Percentiles rank a stretch among this genome's conserved stretches.
Evolutionary conservation across 2,113 vertebrate species (phyloP).

Genomic region (Equus quagga): DNA sequence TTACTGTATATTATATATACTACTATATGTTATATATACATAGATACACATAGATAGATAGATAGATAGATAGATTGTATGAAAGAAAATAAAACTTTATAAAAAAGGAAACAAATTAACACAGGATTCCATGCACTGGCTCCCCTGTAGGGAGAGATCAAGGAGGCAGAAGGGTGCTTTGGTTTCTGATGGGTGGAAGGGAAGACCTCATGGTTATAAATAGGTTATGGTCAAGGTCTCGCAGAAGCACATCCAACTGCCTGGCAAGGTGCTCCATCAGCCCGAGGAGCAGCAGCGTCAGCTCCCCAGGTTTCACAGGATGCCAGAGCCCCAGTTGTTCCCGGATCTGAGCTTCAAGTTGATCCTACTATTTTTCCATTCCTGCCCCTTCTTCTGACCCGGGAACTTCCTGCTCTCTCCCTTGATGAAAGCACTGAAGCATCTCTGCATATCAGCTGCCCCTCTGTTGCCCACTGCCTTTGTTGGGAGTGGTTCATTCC

Average conservation of each 20-base stretch:
- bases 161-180: background rate
- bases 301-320: background rate
- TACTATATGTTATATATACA: too few species aligned
- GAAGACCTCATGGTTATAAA: too few species aligned
- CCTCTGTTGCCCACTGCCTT: background rate
- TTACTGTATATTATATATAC: background rate
- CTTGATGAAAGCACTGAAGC: too few species aligned
- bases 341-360: background rate
- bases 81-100: background rate
- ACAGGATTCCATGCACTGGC: background rate
- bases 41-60: too few species aligned
- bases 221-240: background rate
- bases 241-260: background rate
- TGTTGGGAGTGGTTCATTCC: background rate
- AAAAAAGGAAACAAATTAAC: background rate
- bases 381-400: background rate
- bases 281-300: background rate
- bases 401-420: background rate
- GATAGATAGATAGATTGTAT: background rate
- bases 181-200: background rate
- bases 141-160: background rate
- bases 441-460: background rate
- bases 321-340: background rate
- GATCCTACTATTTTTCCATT: background rate
- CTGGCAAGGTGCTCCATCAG: background rate